These are phyloP conservation scores for Mesitornis unicolor DNA, from an alignment of 2,113 vertebrate species.

Conservation along the genomic window DNA sequence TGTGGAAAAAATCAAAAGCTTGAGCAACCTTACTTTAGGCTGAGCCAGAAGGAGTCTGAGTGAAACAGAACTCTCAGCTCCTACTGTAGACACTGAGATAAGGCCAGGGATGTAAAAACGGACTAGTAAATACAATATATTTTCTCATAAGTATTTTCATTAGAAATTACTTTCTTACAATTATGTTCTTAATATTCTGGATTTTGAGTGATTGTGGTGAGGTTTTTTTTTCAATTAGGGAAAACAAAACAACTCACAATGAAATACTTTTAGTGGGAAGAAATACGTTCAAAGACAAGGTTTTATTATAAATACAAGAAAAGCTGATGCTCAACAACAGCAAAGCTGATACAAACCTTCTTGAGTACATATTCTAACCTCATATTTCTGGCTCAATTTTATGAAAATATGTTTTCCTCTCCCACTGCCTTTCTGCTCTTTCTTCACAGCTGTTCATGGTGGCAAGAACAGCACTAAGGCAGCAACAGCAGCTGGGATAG, in stretches of 20 bases:
- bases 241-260: background rate
- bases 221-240: background rate
- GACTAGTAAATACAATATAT: background rate
- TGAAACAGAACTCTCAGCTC: background rate
- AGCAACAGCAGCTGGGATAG: background rate
- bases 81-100: background rate
- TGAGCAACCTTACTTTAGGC: background rate
- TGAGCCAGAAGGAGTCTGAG: background rate
- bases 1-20: conserved; percentile 10
- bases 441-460: background rate
- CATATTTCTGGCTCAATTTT: background rate
- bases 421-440: background rate
- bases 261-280: background rate
- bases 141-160: background rate
- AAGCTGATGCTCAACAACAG: background rate
- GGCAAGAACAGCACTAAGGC: background rate
- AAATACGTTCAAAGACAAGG: background rate
- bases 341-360: background rate
- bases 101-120: background rate
- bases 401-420: background rate
- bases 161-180: background rate
- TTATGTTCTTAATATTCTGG: background rate
- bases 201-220: background rate
- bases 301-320: background rate
- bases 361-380: background rate